Conservation (phyloP, 2,113 vertebrate genomes). For the Scalopus aquaticus region DNA sequence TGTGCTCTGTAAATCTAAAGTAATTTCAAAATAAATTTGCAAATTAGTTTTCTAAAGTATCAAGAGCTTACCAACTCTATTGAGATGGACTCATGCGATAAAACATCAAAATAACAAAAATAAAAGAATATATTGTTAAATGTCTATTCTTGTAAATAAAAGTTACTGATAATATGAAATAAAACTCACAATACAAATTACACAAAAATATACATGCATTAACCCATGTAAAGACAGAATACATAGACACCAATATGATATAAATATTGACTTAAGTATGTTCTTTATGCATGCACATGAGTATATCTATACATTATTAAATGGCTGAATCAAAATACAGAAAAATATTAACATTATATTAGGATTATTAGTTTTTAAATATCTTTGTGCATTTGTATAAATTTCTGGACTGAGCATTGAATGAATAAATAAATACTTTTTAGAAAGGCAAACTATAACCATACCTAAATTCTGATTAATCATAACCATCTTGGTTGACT, state of each 20-base stretch:
- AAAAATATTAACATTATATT: background rate
- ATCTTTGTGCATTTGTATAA: background rate
- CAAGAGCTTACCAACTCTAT: background rate
- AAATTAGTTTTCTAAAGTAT: conserved; percentile 2
- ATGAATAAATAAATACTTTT: background rate
- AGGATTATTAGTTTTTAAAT: background rate
- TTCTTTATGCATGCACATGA: background rate
- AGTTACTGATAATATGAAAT: background rate
- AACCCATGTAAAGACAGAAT: background rate
- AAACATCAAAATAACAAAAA: background rate
- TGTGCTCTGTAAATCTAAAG: background rate
- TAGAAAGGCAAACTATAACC: background rate
- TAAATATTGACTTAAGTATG: background rate
- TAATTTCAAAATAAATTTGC: background rate
- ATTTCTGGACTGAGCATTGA: background rate
- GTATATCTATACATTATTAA: background rate
- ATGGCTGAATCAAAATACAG: background rate
- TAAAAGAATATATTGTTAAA: background rate
- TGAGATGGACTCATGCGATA: background rate
- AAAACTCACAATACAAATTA: background rate
- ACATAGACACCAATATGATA: background rate
- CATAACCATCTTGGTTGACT: background rate
- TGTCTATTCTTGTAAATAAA: background rate
- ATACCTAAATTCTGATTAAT: background rate
- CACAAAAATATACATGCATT: background rate